A percentile compares a stretch with the other conserved stretches of the same genome.
Conservation (phyloP, 2,113 vertebrate species). For the Alethe castanea region DNA sequence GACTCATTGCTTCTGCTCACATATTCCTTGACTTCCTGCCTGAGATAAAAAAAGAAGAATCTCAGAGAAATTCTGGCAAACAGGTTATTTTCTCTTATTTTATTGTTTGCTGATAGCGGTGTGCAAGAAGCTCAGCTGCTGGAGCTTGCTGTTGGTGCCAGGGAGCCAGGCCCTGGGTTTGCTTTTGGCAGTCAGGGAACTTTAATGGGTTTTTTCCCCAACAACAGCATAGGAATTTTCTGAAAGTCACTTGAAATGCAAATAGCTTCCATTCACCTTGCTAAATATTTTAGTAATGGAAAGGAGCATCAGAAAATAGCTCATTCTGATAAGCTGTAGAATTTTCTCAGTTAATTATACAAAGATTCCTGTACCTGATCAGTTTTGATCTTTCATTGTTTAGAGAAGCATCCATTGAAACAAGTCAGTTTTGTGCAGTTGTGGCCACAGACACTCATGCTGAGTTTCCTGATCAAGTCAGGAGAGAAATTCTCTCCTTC, state of each 20-base stretch:
- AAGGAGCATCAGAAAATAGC: neutral
- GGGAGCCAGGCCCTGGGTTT: neutral
- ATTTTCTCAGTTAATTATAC: neutral
- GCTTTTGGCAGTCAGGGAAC: neutral
- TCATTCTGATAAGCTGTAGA: neutral
- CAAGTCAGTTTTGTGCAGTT: neutral
- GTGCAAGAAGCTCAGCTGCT: neutral
- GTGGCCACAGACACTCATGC: too few relatives aligned
- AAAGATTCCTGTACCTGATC: neutral
- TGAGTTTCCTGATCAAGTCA: neutral
- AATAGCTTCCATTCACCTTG: neutral
- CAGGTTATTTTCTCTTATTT: neutral
- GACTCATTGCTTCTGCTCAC: neutral
- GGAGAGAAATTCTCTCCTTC: neutral
- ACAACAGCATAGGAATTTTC: neutral
- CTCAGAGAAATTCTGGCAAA: neutral
- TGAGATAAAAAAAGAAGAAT: neutral
- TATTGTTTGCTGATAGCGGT: neutral
- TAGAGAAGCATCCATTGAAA: neutral
- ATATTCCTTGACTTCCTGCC: accelerated
- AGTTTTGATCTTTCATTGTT: neutral
- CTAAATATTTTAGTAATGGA: neutral
- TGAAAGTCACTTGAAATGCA: neutral
- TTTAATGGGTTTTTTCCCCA: neutral
- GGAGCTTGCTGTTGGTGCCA: neutral